Evolutionary conservation across 2,888 invertebrate species (phyloP), one percentile per base, ranked within the genome.

Genomic region (Crioceris asparagi): DNA sequence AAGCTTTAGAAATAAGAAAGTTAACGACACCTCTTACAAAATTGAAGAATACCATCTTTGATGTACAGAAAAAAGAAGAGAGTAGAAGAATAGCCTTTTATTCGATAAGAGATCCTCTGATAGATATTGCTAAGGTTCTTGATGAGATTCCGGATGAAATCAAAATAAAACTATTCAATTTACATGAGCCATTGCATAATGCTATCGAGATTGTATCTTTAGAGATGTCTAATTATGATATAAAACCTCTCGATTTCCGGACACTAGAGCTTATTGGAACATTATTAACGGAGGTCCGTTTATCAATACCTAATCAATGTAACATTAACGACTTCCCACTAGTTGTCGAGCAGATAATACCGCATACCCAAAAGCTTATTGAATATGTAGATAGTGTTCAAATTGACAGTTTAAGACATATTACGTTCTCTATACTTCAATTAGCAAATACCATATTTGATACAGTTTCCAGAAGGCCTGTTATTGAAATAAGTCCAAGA

Each of bases 161-260:
- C 30, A 52, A 51, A 40, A 48, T 48, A 3, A 45, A 43, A 35
- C 33, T 58, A 2, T 44, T 48, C 4, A 40, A 48, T 15, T 35
- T 59, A 19, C 48, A 55, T 25, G 53, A 54, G 34, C 50, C 60
- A 2, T 30, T 63, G 11, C 48, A 51, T 17, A 59, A 59, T 38
- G 54, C 59, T 7, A 50, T 61, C 14, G 63, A 63, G 47, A 58
- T 63, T 11, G 44, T 59, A 18, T 49, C 49, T 7, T 48, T 62
- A 17, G 62, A 62, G 45, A 51, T 53, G 36, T 51, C 45, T 32
- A 61, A 59, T 41, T 46, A 50, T 25, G 59, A 61, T 39, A 59
- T 61, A 26, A 49, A 43, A 36, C 17, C 32, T 7, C 40, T 43
- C 7, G 51, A 52, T 32, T 40, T 53, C 5, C 44, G 44, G 35